These are phyloP conservation scores for Drosophila paucipuncta DNA, from an alignment of 2,888 invertebrate species.

Conservation along the genomic window DNA sequence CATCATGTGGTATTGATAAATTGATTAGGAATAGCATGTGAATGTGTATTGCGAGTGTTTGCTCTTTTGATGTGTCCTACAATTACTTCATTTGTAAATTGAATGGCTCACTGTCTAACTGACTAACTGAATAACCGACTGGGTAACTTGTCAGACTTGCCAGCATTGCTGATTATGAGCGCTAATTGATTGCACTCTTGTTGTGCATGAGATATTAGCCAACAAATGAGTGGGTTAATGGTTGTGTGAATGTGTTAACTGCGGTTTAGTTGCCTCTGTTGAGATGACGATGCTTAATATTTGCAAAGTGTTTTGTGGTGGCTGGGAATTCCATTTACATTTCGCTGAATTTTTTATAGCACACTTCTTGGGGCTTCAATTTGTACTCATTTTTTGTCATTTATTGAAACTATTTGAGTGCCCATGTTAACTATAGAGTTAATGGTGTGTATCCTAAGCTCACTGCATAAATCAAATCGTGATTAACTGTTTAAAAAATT, in stretches of 20 bases:
- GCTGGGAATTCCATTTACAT: not conserved
- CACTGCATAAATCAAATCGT: not conserved
- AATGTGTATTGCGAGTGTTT: slow-evolving; percentile 42
- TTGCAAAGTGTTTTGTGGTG: not conserved
- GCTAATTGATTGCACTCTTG: slow-evolving; percentile 72
- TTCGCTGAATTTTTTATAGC: slow-evolving; percentile 2
- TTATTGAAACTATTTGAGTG: not conserved
- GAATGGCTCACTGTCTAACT: slow-evolving; percentile 41
- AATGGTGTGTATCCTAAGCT: not conserved
- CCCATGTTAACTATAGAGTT: not conserved
- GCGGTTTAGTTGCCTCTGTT: not conserved
- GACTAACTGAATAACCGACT: slow-evolving; percentile 22
- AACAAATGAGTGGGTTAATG: slow-evolving; percentile 28
- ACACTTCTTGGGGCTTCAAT: not conserved
- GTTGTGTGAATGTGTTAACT: slow-evolving; percentile 1
- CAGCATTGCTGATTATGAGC: slow-evolving; percentile 53
- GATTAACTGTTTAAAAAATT: not conserved
- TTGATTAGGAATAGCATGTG: slow-evolving; percentile 46
- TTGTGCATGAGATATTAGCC: slow-evolving; percentile 52
- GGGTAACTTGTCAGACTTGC: slow-evolving; percentile 19
- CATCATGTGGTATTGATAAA: slow-evolving; percentile 33
- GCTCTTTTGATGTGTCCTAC: slow-evolving; percentile 65
- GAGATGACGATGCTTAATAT: not conserved
- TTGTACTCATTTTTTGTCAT: not conserved
- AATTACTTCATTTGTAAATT: slow-evolving; percentile 67